Conservation (phyloP, 1,140 invertebrate species). For the Nasonia giraulti region DNA sequence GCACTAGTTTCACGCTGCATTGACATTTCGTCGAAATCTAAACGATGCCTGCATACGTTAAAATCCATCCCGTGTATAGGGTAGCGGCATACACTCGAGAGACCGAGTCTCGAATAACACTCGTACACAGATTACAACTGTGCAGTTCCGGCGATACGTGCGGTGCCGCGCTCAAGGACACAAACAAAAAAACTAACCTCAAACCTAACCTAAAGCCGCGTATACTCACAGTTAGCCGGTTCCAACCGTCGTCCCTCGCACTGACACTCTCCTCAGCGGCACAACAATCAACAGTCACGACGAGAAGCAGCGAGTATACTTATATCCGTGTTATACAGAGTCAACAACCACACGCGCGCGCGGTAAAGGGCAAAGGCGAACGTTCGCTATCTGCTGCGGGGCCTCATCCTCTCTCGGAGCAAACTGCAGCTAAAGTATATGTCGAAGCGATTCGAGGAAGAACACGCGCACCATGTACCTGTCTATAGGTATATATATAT, state of each 20-base stretch:
- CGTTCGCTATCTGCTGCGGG: neutral
- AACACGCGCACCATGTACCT: neutral
- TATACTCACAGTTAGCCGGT: conserved; percentile 19
- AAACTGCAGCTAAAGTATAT: neutral
- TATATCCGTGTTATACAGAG: neutral
- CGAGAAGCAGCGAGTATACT: neutral
- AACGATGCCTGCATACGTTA: neutral
- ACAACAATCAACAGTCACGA: neutral
- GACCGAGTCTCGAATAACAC: too few species aligned
- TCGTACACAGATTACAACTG: too few species aligned
- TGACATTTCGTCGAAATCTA: neutral
- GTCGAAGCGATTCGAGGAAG: neutral
- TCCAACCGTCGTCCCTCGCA: neutral
- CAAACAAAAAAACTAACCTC: too few species aligned
- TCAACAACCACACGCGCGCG: neutral
- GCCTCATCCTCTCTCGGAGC: neutral
- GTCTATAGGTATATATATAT: too few species aligned
- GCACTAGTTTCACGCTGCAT: neutral
- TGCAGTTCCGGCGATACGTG: too few species aligned
- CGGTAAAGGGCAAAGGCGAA: too few species aligned
- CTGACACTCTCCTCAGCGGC: neutral
- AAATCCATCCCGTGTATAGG: too few species aligned
- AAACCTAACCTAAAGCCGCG: too few species aligned
- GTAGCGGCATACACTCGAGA: too few species aligned
- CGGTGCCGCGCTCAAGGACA: too few species aligned